Evolutionary conservation across 92 coral and sea anemone genomes (phyloP).

Genomic region (Heliopora coerulea): DNA sequence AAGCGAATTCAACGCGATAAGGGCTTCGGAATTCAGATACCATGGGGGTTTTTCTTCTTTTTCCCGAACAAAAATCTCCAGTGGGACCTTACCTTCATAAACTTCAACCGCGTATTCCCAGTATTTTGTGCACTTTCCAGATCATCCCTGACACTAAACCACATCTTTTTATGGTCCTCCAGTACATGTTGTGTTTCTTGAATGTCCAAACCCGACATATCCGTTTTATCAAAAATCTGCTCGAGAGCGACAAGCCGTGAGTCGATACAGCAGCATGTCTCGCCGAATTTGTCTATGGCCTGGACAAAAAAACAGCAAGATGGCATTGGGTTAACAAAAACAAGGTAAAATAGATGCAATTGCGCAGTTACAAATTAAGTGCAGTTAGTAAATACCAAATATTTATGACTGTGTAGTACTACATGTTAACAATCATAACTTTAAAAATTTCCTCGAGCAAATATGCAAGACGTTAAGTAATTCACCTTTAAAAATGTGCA

Average conservation of each 20-base stretch:
- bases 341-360: too few relatives aligned
- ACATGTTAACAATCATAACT: too few relatives aligned
- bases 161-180: constrained; percentile 79
- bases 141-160: constrained; percentile 94
- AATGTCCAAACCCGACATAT: constrained; percentile 56
- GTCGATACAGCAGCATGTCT: constrained; percentile 48
- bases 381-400: too few relatives aligned
- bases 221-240: constrained; percentile 59
- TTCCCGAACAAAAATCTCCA: background rate
- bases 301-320: constrained; percentile 48
- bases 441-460: too few relatives aligned
- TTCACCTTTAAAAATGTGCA: too few relatives aligned
- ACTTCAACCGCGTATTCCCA: constrained; percentile 72
- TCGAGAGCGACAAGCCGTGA: constrained; percentile 61
- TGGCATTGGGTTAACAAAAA: too few relatives aligned
- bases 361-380: too few relatives aligned
- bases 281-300: constrained; percentile 94
- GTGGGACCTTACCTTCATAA: constrained; percentile 69
- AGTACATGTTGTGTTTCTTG: constrained; percentile 73
- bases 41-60: too few relatives aligned
- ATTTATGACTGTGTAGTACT: too few relatives aligned
- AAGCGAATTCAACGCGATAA: too few relatives aligned
- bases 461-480: too few relatives aligned
- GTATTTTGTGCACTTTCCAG: constrained; percentile 70
- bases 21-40: too few relatives aligned